These are phyloP conservation scores for Scleropages formosus DNA, from an alignment of 2,797 vertebrate species.

Conservation along the genomic window DNA sequence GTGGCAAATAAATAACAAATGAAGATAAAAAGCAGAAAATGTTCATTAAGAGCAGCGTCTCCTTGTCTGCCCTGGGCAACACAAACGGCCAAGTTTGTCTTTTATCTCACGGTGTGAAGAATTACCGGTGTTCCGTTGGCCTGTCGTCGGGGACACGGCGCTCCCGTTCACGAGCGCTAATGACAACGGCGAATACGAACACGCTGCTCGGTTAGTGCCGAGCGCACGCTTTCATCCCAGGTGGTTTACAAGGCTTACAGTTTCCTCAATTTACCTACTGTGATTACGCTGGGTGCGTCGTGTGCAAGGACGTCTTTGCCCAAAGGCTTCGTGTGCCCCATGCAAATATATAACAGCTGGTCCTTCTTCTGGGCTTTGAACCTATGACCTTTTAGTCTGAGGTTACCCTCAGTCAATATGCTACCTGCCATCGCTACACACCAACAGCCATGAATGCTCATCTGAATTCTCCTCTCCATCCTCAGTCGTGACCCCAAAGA, in stretches of 20 bases:
- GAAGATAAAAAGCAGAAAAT: not conserved
- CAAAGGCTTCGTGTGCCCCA: too few relatives aligned
- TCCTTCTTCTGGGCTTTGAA: too few relatives aligned
- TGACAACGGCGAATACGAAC: not conserved
- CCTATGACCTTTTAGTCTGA: too few relatives aligned
- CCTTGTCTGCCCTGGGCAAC: not conserved
- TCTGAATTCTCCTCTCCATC: not conserved
- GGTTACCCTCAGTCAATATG: too few relatives aligned
- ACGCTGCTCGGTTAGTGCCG: not conserved
- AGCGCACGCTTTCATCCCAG: not conserved
- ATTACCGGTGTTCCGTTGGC: not conserved
- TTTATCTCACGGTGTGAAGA: not conserved
- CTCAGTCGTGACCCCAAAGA: not conserved
- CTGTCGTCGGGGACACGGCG: not conserved
- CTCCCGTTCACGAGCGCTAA: not conserved
- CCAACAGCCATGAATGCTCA: not conserved
- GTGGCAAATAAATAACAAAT: too few relatives aligned
- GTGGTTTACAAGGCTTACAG: not conserved
- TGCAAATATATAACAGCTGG: too few relatives aligned
- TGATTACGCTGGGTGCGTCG: too few relatives aligned
- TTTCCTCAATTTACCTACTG: too few relatives aligned
- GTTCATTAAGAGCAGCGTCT: conserved; percentile 18
- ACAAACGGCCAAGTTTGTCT: not conserved
- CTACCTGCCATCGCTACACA: not conserved
- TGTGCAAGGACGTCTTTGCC: too few relatives aligned